phyloP scores from a whole-genome alignment of 1,140 invertebrate species.

The Drosophila micromelanica region DNA sequence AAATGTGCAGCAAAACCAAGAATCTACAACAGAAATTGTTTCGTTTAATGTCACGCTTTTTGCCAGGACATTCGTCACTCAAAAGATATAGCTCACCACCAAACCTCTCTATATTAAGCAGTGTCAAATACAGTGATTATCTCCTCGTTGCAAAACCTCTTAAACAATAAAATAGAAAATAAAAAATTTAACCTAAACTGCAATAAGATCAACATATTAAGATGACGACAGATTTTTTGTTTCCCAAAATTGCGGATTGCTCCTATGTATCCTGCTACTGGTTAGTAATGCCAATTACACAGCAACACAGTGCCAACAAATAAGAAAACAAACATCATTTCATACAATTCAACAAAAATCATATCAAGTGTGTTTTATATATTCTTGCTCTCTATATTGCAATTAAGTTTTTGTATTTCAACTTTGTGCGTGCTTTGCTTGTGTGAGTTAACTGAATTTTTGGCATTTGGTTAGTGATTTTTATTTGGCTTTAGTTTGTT shows the following conservation, averaged over 20 bases:
- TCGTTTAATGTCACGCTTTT: slow-evolving; percentile 10
- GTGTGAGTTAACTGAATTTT: slow-evolving; percentile 27
- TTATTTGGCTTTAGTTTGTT: slow-evolving; percentile 46
- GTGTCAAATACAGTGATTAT: slow-evolving; percentile 3
- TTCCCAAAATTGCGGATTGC: slow-evolving; percentile 88
- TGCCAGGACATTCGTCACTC: slow-evolving; percentile 31
- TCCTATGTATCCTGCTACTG: slow-evolving; percentile 90
- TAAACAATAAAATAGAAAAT: slow-evolving; percentile 8
- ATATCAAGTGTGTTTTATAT: too few species aligned
- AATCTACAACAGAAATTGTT: not conserved
- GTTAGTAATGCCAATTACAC: slow-evolving; percentile 83
- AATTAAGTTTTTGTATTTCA: not conserved
- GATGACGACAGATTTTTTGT: slow-evolving; percentile 84
- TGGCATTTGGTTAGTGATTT: slow-evolving; percentile 16
- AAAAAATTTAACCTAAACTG: not conserved
- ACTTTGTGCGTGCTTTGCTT: not conserved
- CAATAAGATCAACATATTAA: slow-evolving; percentile 34
- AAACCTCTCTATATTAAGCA: slow-evolving; percentile 3
- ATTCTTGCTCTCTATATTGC: too few species aligned
- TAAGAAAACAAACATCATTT: too few species aligned
- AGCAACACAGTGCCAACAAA: too few species aligned
- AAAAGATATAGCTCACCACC: slow-evolving; percentile 24
- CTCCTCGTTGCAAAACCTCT: not conserved
- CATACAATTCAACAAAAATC: too few species aligned
- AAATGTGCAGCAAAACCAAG: not conserved